Conservation (phyloP, 2,888 invertebrate genomes). For the Gymnosoma rotundatum region DNA sequence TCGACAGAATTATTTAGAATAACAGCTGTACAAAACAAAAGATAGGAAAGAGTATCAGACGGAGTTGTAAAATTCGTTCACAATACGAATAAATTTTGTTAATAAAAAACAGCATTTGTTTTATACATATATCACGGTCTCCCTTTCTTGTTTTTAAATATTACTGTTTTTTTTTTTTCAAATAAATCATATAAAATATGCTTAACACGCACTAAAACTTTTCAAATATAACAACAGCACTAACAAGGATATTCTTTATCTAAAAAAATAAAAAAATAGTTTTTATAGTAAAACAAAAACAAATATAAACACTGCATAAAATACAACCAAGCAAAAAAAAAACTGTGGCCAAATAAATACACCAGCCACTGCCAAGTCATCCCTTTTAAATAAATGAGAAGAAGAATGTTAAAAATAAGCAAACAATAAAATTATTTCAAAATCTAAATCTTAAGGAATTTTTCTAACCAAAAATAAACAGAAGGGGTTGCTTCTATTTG, state of each 20-base stretch:
- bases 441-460: conserved; percentile 44
- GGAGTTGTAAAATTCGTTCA: too few species aligned
- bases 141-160: not conserved
- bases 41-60: too few species aligned
- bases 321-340: conserved; percentile 37
- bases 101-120: too few species aligned
- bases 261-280: not conserved
- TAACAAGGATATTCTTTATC: conserved; percentile 1
- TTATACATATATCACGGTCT: too few species aligned
- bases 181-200: conserved; percentile 80
- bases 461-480: not conserved
- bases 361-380: conserved; percentile 29
- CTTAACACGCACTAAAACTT: conserved; percentile 77
- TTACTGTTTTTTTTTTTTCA: conserved; percentile 74
- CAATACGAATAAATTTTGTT: too few species aligned
- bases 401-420: conserved; percentile 2
- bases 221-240: conserved; percentile 38
- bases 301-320: conserved; percentile 59
- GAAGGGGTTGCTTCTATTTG: not conserved
- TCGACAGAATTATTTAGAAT: too few species aligned
- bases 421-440: conserved; percentile 40
- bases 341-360: conserved; percentile 33
- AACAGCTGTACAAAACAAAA: too few species aligned
- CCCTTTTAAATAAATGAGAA: conserved; percentile 1
- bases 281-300: conserved; percentile 35